Evolutionary conservation across 1,140 invertebrate genomes (phyloP), one percentile per base, ranked within the genome.

Genomic region (Dendrolimus punctatus): DNA sequence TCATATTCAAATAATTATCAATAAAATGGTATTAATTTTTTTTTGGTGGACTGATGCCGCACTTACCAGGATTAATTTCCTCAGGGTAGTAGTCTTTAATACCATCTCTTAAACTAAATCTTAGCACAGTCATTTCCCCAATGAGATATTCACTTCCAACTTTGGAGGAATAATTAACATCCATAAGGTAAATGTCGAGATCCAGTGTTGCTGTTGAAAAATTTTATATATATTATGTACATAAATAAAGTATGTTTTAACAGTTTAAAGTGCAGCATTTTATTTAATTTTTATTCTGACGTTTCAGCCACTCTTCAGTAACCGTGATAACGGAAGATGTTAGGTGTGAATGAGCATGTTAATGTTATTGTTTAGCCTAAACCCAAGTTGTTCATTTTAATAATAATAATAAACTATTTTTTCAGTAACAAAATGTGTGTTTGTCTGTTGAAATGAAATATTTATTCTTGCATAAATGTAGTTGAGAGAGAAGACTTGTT

Each of bases 21-120:
- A 46, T 4, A 10, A 10, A 46, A n/a, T 46, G 45, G 8, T 46
- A 6, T 9, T n/a, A 46, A 6, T 2, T 2, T 9, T 23, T 5
- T 46, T 6, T 6, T 42, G 23, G 3, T 23, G 1, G 23, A 23
- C 23, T 46, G 44, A 62, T 51, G 5, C 7, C 51, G 52, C 41
- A 53, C 59, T 70, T 73, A 87, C 88, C 82, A 41, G 87, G 84
- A 51, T 87, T 88, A 0, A 91, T 69, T 7, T 89, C 66, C 59
- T 76, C 71, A 70, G 90, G 88, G 58, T 89, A 90, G 3, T 77
- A 58, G 6, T 87, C 71, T 40, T 65, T 66, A 0, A 91, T 75
- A 3, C 91, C 91, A 45, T 89, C 64, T 38, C 69, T 44, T 4
- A 92, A 52, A 41, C 85, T 88, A 65, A 91, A 91, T 58, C 89